Evolutionary conservation across 2,113 vertebrate species (phyloP).

Genomic region (Lampris megalopsis): DNA sequence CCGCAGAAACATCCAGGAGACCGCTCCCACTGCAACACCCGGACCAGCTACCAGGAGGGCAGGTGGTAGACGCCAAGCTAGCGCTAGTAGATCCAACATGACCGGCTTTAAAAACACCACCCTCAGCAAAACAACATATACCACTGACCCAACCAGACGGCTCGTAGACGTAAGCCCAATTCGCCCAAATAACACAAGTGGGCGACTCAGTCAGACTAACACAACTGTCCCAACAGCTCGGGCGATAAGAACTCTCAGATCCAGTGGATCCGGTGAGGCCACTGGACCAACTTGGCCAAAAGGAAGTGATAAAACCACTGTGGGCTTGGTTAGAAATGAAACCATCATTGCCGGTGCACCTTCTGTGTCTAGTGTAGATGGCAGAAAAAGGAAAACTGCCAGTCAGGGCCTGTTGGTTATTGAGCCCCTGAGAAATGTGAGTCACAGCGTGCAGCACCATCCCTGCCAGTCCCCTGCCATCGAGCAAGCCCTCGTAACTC

Average conservation of each 20-base stretch:
- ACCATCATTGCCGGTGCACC: not conserved
- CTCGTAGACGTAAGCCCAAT: constrained; percentile 14
- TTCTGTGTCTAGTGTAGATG: not conserved
- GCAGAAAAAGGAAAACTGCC: not conserved
- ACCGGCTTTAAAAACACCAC: constrained; percentile 14
- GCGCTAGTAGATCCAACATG: not conserved
- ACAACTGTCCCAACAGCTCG: not conserved
- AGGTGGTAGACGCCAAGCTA: not conserved
- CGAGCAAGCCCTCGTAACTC: constrained; percentile 62
- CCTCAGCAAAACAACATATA: constrained; percentile 11
- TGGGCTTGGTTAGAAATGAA: not conserved
- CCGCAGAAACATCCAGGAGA: constrained; percentile 67
- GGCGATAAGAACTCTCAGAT: constrained; percentile 8
- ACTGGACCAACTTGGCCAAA: constrained; percentile 6
- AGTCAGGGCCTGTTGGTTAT: constrained; percentile 68
- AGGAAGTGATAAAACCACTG: not conserved
- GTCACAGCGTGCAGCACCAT: constrained; percentile 76
- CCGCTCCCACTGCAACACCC: constrained; percentile 3
- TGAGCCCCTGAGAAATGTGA: constrained; percentile 73
- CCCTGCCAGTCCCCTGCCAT: constrained; percentile 77
- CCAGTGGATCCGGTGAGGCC: not conserved
- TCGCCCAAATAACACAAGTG: not conserved
- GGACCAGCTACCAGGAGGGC: not conserved
- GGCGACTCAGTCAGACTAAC: constrained; percentile 21
- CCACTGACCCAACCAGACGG: not conserved